Percentiles rank a stretch among this genome's conserved stretches.
phyloP scores from a whole-genome alignment of 2,113 vertebrate genomes.

The Malaclemys terrapin region DNA sequence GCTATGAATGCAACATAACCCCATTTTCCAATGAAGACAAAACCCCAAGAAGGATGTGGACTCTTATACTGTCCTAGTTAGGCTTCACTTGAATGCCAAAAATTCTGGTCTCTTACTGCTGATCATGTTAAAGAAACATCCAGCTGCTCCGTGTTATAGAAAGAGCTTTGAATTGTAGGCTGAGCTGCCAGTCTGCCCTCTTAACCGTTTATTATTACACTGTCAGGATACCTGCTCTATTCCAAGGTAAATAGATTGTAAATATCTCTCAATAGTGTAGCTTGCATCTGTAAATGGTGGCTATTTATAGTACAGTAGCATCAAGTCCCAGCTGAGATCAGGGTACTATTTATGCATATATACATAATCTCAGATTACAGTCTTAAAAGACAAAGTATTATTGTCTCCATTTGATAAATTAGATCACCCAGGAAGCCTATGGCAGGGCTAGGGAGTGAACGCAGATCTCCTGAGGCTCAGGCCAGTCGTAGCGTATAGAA shows the following conservation, averaged over 20 bases:
- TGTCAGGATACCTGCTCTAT: neutral
- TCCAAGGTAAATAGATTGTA: neutral
- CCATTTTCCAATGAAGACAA: neutral
- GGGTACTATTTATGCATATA: neutral
- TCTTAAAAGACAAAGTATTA: neutral
- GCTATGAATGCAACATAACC: neutral
- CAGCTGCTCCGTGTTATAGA: neutral
- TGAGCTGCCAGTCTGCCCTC: neutral
- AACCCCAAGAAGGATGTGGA: neutral
- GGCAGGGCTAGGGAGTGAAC: neutral
- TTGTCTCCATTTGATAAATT: neutral
- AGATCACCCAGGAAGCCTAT: neutral
- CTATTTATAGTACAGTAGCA: neutral
- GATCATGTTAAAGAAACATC: neutral
- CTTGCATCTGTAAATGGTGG: neutral
- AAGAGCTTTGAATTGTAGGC: neutral
- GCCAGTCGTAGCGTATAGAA: neutral
- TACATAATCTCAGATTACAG: neutral
- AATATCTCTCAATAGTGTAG: neutral
- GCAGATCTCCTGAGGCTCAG: neutral
- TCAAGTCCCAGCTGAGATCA: neutral
- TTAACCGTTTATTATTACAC: neutral
- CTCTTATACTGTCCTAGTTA: neutral
- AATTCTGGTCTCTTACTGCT: neutral
- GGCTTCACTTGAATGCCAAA: neutral